Evolutionary conservation across 2,888 invertebrate species (phyloP).

Genomic region (Amiota mariae): DNA sequence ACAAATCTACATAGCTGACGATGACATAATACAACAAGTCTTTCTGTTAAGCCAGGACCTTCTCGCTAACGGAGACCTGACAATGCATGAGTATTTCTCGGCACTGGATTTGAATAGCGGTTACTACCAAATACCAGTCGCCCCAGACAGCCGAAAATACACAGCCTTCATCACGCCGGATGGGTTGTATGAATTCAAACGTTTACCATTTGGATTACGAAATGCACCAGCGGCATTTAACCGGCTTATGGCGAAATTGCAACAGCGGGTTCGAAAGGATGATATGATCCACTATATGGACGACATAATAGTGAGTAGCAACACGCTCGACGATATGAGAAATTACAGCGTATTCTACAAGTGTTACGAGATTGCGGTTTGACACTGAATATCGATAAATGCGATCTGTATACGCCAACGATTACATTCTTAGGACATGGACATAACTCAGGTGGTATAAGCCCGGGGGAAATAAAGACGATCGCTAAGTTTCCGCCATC

Average conservation of each 20-base stretch:
- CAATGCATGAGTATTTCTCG: slow-evolving; percentile 22
- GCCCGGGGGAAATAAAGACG: slow-evolving; percentile 19
- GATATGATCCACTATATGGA: slow-evolving; percentile 16
- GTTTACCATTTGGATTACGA: slow-evolving; percentile 1
- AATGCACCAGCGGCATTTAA: slow-evolving; percentile 3
- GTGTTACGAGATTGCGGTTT: slow-evolving; percentile 2
- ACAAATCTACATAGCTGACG: slow-evolving; percentile 30
- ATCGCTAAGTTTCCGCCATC: slow-evolving; percentile 24
- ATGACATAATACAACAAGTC: slow-evolving; percentile 25
- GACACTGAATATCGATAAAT: slow-evolving; percentile 6
- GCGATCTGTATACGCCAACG: neutral
- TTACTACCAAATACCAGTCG: neutral
- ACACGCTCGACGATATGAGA: neutral
- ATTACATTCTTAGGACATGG: slow-evolving; percentile 13
- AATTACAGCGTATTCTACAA: neutral
- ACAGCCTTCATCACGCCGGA: slow-evolving; percentile 10
- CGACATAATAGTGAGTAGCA: neutral
- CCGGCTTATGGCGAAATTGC: slow-evolving; percentile 8
- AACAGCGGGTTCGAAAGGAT: neutral
- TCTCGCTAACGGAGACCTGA: slow-evolving; percentile 3
- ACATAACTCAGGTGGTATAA: neutral
- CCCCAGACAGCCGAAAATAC: neutral
- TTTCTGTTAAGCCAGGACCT: slow-evolving; percentile 29
- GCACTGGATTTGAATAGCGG: slow-evolving; percentile 16
- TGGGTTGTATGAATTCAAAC: neutral